These are phyloP conservation scores for Atta colombica DNA, from an alignment of 1,140 invertebrate genomes.

Conservation along the genomic window DNA sequence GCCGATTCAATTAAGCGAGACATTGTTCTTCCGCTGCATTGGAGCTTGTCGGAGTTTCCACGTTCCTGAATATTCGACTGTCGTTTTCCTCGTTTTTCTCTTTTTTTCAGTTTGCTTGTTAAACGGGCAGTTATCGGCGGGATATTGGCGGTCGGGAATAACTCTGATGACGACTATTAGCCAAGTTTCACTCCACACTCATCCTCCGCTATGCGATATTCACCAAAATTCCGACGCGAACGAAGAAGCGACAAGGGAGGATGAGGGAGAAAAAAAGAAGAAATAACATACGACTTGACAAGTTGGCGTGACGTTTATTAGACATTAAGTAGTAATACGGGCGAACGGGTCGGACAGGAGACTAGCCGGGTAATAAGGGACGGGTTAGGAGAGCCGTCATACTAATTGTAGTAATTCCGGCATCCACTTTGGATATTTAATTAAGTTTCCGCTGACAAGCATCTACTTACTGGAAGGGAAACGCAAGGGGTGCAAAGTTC, in stretches of 20 bases:
- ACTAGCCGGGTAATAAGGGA: conserved; percentile 83
- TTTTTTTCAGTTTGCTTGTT: conserved; percentile 40
- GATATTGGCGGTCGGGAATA: conserved; percentile 44
- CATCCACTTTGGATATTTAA: conserved; percentile 87
- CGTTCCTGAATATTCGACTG: conserved; percentile 38
- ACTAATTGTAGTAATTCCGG: conserved; percentile 86
- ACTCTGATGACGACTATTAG: conserved; percentile 67
- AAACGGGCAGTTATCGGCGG: conserved; percentile 54
- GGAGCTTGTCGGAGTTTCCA: conserved; percentile 22
- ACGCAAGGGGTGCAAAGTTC: conserved; percentile 36
- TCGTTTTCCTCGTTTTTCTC: not conserved
- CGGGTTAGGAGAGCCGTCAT: conserved; percentile 82
- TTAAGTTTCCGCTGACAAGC: conserved; percentile 86
- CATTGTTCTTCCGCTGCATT: conserved; percentile 2
- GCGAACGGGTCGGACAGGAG: conserved; percentile 80
- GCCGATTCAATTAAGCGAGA: conserved; percentile 43
- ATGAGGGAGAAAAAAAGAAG: conserved; percentile 56
- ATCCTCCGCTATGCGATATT: conserved; percentile 26
- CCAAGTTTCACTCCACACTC: conserved; percentile 62
- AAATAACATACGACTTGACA: conserved; percentile 73
- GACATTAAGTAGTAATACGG: conserved; percentile 86
- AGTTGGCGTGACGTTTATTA: conserved; percentile 85
- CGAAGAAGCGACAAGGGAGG: conserved; percentile 40
- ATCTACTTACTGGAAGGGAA: conserved; percentile 72
- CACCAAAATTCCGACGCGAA: conserved; percentile 34